A percentile compares a stretch with the other conserved stretches of the same genome.
phyloP scores from a whole-genome alignment of 2,888 invertebrate genomes.

The Charanyca ferruginea region DNA sequence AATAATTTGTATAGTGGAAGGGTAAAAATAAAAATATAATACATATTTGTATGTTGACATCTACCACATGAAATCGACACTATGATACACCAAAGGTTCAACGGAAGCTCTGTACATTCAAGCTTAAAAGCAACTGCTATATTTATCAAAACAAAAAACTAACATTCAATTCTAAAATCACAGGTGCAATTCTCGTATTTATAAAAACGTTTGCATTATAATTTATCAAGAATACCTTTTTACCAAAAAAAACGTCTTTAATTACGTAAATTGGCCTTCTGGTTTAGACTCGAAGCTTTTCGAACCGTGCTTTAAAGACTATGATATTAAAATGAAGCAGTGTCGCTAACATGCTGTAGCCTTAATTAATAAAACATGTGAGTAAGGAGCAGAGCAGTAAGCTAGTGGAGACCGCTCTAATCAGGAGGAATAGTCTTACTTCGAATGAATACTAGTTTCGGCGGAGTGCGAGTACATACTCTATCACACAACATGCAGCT shows the following conservation, averaged over 20 bases:
- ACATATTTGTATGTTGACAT: conserved; percentile 47
- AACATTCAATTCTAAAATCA: neutral
- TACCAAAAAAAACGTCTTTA: neutral
- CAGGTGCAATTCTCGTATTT: neutral
- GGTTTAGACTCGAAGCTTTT: neutral
- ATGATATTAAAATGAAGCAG: conserved; percentile 16
- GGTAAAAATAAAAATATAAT: conserved; percentile 35
- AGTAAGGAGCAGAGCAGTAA: conserved; percentile 27
- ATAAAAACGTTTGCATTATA: neutral
- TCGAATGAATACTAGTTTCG: neutral
- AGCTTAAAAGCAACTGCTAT: conserved; percentile 32
- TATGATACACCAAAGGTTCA: conserved; percentile 42
- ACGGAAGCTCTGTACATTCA: conserved; percentile 28
- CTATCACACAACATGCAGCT: neutral
- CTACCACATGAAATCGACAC: conserved; percentile 61
- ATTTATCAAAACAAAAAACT: neutral
- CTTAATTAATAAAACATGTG: neutral
- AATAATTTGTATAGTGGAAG: conserved; percentile 42
- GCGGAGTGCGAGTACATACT: too few species aligned
- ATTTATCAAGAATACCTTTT: too few species aligned
- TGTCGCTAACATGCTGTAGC: conserved; percentile 55
- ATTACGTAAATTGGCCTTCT: neutral
- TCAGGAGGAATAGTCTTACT: neutral
- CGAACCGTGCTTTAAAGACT: conserved; percentile 10
- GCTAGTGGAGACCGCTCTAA: conserved; percentile 13